Conservation (phyloP, 1,140 invertebrate species). For the Sycobia sp. region DNA sequence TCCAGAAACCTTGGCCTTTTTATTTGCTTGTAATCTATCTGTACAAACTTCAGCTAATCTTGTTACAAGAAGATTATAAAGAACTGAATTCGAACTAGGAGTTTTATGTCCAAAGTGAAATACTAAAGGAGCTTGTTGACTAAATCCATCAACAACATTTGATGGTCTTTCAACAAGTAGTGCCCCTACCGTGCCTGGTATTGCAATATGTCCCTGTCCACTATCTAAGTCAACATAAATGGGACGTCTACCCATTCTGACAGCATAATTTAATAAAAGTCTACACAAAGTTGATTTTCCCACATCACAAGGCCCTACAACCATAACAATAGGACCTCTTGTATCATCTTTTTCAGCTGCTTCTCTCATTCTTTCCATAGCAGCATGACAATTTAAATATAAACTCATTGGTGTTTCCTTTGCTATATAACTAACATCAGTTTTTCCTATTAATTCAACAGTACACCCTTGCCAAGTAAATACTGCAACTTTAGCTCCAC, state of each 20-base stretch:
- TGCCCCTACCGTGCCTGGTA: conserved; percentile 90
- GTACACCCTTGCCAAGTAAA: conserved; percentile 96
- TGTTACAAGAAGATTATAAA: conserved; percentile 87
- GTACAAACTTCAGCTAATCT: conserved; percentile 86
- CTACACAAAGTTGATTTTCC: conserved; percentile 93
- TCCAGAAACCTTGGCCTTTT: conserved; percentile 88
- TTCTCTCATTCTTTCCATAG: conserved; percentile 85
- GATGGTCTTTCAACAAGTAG: conserved; percentile 89
- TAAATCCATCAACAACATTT: conserved; percentile 91
- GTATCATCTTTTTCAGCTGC: conserved; percentile 76
- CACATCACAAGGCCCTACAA: conserved; percentile 94
- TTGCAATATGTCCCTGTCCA: conserved; percentile 90
- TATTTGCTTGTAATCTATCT: conserved; percentile 83
- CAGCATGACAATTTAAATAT: conserved; percentile 94
- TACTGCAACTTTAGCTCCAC: conserved; percentile 92
- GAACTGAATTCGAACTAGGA: conserved; percentile 76
- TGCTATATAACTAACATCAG: conserved; percentile 91
- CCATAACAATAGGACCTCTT: conserved; percentile 82
- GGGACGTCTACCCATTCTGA: conserved; percentile 81
- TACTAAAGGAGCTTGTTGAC: conserved; percentile 87
- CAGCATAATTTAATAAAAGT: conserved; percentile 93
- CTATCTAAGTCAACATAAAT: conserved; percentile 97
- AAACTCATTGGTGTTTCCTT: conserved; percentile 96
- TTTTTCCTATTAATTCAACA: conserved; percentile 81
- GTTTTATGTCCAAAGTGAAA: conserved; percentile 92